Percentiles rank a stretch among this genome's conserved stretches.
Evolutionary conservation across 2,113 vertebrate genomes (phyloP).

Genomic region (Ginglymostoma cirratum): DNA sequence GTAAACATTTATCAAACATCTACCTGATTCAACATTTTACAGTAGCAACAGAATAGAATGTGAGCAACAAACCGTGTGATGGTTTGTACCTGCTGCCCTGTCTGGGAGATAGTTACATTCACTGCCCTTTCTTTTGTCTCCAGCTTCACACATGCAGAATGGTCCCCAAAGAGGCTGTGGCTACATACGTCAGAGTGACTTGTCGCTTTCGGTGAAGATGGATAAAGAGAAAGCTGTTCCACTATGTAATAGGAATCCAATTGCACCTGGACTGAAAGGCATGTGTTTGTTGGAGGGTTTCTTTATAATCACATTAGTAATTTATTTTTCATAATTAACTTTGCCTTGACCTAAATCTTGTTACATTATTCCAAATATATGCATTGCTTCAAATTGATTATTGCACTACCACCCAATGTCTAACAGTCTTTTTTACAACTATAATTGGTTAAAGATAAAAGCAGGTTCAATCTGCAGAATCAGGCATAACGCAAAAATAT

Average conservation of each 20-base stretch:
- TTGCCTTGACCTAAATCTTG: neutral
- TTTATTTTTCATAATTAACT: neutral
- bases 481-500: neutral
- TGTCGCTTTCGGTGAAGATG: neutral
- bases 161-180: neutral
- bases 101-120: neutral
- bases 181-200: neutral
- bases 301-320: neutral
- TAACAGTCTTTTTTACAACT: neutral
- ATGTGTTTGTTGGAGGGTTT: neutral
- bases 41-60: neutral
- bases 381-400: neutral
- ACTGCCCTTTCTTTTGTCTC: neutral
- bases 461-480: neutral
- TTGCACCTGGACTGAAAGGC: neutral
- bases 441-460: neutral
- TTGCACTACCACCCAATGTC: neutral
- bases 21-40: neutral
- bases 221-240: neutral
- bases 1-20: neutral
- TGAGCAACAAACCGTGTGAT: too few relatives aligned
- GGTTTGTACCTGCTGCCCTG: neutral
- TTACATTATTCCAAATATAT: neutral
- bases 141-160: neutral
- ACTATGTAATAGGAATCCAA: neutral